These are phyloP conservation scores for Heteromurus nitidus DNA, from an alignment of 2,888 invertebrate genomes.

Conservation along the genomic window DNA sequence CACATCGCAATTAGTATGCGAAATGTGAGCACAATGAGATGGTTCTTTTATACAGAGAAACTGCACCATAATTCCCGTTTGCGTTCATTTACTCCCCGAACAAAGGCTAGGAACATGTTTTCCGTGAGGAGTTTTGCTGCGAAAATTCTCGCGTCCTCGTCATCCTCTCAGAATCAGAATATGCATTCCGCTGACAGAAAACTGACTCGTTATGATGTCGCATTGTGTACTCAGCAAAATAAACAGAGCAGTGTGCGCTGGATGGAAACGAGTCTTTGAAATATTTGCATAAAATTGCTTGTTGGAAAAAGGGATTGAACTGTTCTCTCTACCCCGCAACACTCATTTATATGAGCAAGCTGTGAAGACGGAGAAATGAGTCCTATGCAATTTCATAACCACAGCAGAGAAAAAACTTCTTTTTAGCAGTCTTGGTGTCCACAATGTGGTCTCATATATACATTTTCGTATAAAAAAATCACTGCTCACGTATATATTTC, in stretches of 20 bases:
- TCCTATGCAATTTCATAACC: background rate
- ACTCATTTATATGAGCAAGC: background rate
- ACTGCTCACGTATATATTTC: no score
- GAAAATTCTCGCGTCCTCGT: background rate
- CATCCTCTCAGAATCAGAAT: no score
- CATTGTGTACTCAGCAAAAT: background rate
- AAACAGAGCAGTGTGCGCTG: background rate
- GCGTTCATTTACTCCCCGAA: background rate
- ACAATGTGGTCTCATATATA: no score
- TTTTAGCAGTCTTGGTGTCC: no score
- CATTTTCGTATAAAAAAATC: no score
- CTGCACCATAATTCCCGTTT: conserved; percentile 5
- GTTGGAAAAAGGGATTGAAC: background rate
- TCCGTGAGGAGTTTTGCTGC: conserved; percentile 13
- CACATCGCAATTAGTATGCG: conserved; percentile 46
- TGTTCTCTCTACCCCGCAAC: no score
- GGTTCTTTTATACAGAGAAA: background rate
- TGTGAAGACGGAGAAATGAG: background rate
- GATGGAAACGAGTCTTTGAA: conserved; percentile 7
- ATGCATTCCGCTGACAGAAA: conserved; percentile 1
- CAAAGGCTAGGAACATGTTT: background rate
- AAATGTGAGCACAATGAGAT: conserved; percentile 30
- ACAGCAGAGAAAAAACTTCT: no score
- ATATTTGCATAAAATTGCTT: background rate
- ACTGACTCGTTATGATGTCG: conserved; percentile 13